Conservation (phyloP, 2,888 invertebrate genomes). For the Anagyrus pseudococci region DNA sequence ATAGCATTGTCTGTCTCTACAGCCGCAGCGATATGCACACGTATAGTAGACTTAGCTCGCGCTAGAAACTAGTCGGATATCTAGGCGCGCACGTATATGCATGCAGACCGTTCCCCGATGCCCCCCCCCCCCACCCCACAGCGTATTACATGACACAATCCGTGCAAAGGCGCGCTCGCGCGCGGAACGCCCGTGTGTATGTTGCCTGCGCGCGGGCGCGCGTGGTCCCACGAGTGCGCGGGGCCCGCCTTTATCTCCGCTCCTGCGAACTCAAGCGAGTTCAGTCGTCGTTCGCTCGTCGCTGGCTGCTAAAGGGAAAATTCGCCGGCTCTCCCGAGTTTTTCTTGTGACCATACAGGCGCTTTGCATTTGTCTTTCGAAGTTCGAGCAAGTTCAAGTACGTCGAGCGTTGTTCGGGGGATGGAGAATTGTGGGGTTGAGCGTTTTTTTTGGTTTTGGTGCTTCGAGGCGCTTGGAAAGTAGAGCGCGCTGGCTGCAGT, state of each 20-base stretch:
- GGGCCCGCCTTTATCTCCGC: slow-evolving; percentile 26
- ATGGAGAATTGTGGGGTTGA: too few relatives aligned
- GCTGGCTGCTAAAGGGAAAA: too few relatives aligned
- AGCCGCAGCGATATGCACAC: neutral
- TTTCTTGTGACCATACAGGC: too few relatives aligned
- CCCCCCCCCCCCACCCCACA: too few relatives aligned
- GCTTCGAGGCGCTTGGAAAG: too few relatives aligned
- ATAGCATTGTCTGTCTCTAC: slow-evolving; percentile 39
- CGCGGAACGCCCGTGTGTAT: neutral
- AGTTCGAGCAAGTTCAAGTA: too few relatives aligned
- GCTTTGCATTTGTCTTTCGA: too few relatives aligned
- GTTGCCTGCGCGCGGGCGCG: slow-evolving; percentile 4
- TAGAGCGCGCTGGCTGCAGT: too few relatives aligned
- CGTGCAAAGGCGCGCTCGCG: slow-evolving; percentile 40
- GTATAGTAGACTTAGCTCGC: neutral
- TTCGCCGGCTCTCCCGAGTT: too few relatives aligned
- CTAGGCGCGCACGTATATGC: slow-evolving; percentile 1
- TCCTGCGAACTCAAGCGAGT: slow-evolving; percentile 25
- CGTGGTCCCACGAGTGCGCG: neutral
- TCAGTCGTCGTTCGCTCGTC: slow-evolving; percentile 55
- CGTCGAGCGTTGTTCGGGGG: too few relatives aligned
- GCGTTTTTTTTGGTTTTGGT: too few relatives aligned
- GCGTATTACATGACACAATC: slow-evolving; percentile 55
- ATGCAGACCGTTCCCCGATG: slow-evolving; percentile 47
- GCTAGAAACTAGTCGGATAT: neutral